A percentile compares a stretch with the other conserved stretches of the same genome.
Evolutionary conservation across 92 coral and sea anemone genomes (phyloP).

Genomic region (Palythoa heliodiscus): DNA sequence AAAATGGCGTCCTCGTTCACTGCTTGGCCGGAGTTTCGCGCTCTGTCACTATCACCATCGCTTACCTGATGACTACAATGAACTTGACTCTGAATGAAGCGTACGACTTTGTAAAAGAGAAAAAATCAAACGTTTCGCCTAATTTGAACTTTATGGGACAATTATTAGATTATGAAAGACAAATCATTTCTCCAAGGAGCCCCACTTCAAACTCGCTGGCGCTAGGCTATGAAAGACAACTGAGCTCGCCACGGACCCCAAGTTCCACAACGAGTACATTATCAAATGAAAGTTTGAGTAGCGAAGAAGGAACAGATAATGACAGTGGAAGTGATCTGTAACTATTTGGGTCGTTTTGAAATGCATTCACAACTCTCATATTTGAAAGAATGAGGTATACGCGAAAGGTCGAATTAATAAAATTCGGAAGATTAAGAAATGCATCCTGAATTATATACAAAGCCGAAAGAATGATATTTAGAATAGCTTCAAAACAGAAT

Average conservation of each 20-base stretch:
- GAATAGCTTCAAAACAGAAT: conserved; percentile 31
- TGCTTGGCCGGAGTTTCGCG: conserved; percentile 97
- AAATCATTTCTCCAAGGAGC: conserved; percentile 74
- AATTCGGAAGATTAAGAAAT: not conserved
- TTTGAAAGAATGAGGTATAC: not conserved
- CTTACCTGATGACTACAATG: conserved; percentile 86
- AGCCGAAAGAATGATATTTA: not conserved
- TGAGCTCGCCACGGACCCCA: conserved; percentile 48
- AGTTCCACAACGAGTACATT: conserved; percentile 91
- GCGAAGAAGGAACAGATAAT: conserved; percentile 58
- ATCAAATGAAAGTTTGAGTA: conserved; percentile 82
- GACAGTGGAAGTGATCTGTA: conserved; percentile 42
- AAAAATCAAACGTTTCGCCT: conserved; percentile 95
- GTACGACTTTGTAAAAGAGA: conserved; percentile 95
- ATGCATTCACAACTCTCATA: not conserved
- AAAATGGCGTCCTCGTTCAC: conserved; percentile 87
- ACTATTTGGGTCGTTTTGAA: not conserved
- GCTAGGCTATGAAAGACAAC: conserved; percentile 65
- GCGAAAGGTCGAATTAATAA: not conserved
- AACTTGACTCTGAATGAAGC: conserved; percentile 90
- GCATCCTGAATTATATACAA: not conserved
- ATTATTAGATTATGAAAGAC: conserved; percentile 89
- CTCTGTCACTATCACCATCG: conserved; percentile 94
- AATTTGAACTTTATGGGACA: conserved; percentile 99
- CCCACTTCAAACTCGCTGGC: conserved; percentile 86